phyloP scores from a whole-genome alignment of 2,113 vertebrate genomes.

The Chloroceryle aenea region DNA sequence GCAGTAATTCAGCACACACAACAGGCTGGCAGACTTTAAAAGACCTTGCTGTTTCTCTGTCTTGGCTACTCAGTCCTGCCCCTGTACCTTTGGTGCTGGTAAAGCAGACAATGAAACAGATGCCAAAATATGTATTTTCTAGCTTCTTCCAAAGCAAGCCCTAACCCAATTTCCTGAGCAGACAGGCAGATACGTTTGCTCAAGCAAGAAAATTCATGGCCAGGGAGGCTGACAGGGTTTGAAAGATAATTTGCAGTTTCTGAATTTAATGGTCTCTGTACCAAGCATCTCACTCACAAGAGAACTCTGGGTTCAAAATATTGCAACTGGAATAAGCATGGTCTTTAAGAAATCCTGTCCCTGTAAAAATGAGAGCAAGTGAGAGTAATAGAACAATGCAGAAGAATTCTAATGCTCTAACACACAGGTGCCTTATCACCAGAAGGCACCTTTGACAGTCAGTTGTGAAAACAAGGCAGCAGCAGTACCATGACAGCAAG shows the following conservation, averaged over 20 bases:
- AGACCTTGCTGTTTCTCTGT: background rate
- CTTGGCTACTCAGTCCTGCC: background rate
- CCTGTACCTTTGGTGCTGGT: background rate
- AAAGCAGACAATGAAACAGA: background rate
- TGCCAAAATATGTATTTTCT: background rate
- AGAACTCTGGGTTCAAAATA: background rate
- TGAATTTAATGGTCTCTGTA: background rate
- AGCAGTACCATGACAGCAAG: background rate
- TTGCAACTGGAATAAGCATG: background rate
- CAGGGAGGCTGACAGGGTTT: background rate
- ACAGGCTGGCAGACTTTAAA: background rate
- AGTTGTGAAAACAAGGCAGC: background rate
- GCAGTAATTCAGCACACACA: background rate
- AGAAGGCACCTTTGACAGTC: background rate
- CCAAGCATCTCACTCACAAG: background rate
- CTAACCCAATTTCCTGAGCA: background rate
- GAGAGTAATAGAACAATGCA: background rate
- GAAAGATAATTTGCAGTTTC: background rate
- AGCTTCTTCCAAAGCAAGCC: background rate
- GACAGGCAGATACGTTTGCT: background rate
- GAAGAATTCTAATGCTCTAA: background rate
- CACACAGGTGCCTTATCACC: background rate
- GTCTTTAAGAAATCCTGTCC: background rate
- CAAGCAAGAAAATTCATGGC: background rate
- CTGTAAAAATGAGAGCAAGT: background rate